A percentile compares a stretch with the other conserved stretches of the same genome.
phyloP scores from a whole-genome alignment of 2,888 invertebrate genomes.

The Apotomis turbidana region DNA sequence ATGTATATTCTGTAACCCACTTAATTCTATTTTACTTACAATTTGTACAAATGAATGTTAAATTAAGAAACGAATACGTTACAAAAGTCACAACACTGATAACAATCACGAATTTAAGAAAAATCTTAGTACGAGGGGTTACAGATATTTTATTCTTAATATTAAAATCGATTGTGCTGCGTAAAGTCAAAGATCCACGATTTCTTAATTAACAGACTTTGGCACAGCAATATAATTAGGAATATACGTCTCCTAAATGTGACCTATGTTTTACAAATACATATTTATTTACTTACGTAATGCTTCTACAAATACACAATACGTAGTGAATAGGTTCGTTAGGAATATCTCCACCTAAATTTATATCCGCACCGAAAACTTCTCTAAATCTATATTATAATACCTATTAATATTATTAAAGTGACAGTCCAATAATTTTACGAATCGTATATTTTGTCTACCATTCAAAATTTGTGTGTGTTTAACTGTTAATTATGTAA shows the following conservation, averaged over 20 bases:
- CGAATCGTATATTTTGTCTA: neutral
- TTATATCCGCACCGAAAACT: conserved; percentile 32
- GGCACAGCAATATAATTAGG: conserved; percentile 66
- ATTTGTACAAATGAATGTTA: conserved; percentile 47
- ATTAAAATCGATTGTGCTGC: conserved; percentile 53
- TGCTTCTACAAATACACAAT: conserved; percentile 26
- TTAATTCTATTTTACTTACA: conserved; percentile 53
- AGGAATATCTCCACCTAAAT: conserved; percentile 31
- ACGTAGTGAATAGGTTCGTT: conserved; percentile 28
- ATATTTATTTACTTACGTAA: conserved; percentile 40
- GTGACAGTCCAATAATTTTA: neutral
- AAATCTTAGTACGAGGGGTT: conserved; percentile 50
- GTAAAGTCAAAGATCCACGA: conserved; percentile 50
- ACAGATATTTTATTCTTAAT: conserved; percentile 52
- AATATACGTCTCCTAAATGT: conserved; percentile 49
- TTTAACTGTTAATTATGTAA: neutral
- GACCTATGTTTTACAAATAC: too few relatives aligned
- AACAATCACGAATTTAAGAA: conserved; percentile 53
- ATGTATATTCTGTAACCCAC: conserved; percentile 51
- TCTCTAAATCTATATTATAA: conserved; percentile 30
- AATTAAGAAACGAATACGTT: conserved; percentile 42
- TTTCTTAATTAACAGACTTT: conserved; percentile 53
- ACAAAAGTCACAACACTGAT: conserved; percentile 68
- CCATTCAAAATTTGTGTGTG: neutral
- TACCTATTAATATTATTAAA: conserved; percentile 6